Base-by-base conservation (phyloP, 2,888 invertebrate species). In the Caenorhabditis drosophilae region DNA sequence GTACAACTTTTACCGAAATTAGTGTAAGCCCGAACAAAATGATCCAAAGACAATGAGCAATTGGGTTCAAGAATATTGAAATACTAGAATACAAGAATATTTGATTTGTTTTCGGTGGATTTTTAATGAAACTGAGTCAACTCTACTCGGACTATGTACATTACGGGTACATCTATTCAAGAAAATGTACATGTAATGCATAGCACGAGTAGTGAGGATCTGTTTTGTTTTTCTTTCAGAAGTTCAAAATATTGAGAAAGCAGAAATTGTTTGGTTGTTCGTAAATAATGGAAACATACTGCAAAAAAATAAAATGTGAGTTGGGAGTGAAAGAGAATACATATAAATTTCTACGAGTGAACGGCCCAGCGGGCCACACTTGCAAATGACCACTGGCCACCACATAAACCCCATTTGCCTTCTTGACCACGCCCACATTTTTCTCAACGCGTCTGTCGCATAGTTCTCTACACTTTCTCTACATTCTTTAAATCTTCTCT, bases 11-110 rank as follows among this genome's bases (percentile, higher is more conserved):
- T 35, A 23, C 20, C 3, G 6, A 31, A 27, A 12, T 11, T n/a
- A 3, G n/a, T 54, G 61, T 61, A 50, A 35, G 51, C 56, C 60
- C 61, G 45, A n/a, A 49, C 23, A 50, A 9, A 55, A 61, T 45
- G 49, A 55, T 27, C 49, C 61, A 31, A 40, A 61, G 47, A 34
- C 47, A 11, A 22, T 11, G 15, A 31, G 9, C 4, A 15, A n/a
- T 4, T 4, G 20, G 4, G 15, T 36, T n/a, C 42, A 11, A 7
- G 23, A 40, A 40, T 40, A 40, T 9, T 20, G 11, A 20, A 40
- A 40, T 40, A 40, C 16, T 40, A 40, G 36, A 3, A 36, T 7
- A 4, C 6, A 31, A 9, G 12, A 12, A 31, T 9, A 9, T 6
- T 12, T 9, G 38, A 36, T 15, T 12, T 15, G n/a, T 36, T 15